phyloP scores from a whole-genome alignment of 2,888 invertebrate genomes.

The Carpatolechia fugitivella region DNA sequence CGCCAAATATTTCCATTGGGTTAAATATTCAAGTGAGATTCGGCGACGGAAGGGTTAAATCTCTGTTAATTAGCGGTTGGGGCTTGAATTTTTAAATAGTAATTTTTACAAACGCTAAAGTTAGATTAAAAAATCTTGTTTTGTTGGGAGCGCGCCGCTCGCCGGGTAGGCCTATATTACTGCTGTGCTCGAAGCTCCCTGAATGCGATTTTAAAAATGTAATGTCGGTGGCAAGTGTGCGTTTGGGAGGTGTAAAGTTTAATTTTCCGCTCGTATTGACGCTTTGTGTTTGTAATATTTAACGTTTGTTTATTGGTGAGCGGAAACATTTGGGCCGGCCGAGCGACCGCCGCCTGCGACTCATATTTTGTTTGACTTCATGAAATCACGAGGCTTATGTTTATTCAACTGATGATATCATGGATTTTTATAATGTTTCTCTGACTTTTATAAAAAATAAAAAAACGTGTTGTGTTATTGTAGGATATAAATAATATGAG shows the following conservation, averaged over 20 bases:
- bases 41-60: conserved; percentile 79
- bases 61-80: conserved; percentile 75
- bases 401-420: conserved; percentile 30
- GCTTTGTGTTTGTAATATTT: conserved; percentile 64
- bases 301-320: conserved; percentile 65
- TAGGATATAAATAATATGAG: too few species aligned
- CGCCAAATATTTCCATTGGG: conserved; percentile 75
- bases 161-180: conserved; percentile 71
- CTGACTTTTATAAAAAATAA: too few species aligned
- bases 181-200: conserved; percentile 37
- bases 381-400: conserved; percentile 42
- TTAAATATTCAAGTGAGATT: conserved; percentile 72
- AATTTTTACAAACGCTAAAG: conserved; percentile 80
- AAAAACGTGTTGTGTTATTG: too few species aligned
- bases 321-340: conserved; percentile 44
- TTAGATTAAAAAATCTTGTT: conserved; percentile 77
- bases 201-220: conserved; percentile 75
- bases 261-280: conserved; percentile 65
- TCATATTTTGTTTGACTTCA: conserved; percentile 48
- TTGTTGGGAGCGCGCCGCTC: conserved; percentile 48
- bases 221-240: conserved; percentile 60
- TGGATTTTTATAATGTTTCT: neutral
- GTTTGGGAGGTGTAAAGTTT: conserved; percentile 68
- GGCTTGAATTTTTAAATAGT: conserved; percentile 77
- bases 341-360: conserved; percentile 32